Conservation (phyloP, 1,140 invertebrate genomes). For the Pogonomyrmex californicus region DNA sequence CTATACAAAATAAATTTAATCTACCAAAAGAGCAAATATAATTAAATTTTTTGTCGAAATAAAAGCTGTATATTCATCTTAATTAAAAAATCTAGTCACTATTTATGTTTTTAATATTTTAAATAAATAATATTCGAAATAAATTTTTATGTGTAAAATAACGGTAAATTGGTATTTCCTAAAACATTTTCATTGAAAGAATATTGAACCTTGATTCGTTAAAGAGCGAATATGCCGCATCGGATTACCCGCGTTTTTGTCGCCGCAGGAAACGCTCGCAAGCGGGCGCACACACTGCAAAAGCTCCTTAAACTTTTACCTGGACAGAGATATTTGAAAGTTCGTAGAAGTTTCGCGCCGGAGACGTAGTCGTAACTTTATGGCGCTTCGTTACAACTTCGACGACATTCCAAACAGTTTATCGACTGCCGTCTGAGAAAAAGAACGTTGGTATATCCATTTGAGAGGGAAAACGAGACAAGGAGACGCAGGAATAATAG, state of each 20-base stretch:
- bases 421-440: slow-evolving; percentile 43
- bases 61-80: not conserved
- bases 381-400: slow-evolving; percentile 65
- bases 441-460: slow-evolving; percentile 38
- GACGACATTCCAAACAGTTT: slow-evolving; percentile 46
- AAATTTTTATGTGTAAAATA: not conserved
- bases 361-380: slow-evolving; percentile 59
- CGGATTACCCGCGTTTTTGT: slow-evolving; percentile 43
- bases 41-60: not conserved
- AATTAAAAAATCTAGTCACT: not conserved
- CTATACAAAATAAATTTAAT: not conserved
- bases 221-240: slow-evolving; percentile 24
- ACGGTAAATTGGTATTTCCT: not conserved
- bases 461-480: slow-evolving; percentile 28
- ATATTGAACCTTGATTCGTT: slow-evolving; percentile 12
- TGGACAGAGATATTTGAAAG: slow-evolving; percentile 59
- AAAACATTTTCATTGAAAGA: not conserved
- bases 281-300: slow-evolving; percentile 6
- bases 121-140: not conserved
- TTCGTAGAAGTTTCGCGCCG: slow-evolving; percentile 50
- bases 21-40: not conserved
- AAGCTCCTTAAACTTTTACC: slow-evolving; percentile 67
- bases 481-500: slow-evolving; percentile 3
- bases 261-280: not conserved
- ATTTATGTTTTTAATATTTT: not conserved